These are phyloP conservation scores for Festucalex cinctus DNA, from an alignment of 2,113 vertebrate genomes.

Conservation along the genomic window DNA sequence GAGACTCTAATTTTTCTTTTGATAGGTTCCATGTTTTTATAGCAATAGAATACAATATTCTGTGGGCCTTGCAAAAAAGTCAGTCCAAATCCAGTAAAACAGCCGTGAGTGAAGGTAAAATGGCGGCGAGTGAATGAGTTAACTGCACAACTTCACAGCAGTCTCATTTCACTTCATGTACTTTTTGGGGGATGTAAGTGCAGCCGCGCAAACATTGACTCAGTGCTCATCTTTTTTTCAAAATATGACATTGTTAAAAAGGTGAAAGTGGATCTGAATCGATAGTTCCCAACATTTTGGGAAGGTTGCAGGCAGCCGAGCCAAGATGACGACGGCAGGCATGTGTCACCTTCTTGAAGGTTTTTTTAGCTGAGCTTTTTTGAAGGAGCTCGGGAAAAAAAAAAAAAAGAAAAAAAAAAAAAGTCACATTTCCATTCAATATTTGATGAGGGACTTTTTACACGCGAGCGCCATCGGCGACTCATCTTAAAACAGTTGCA, in stretches of 20 bases:
- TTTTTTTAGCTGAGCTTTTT: background rate
- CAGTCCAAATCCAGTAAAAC: too few relatives aligned
- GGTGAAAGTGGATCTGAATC: background rate
- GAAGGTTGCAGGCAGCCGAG: background rate
- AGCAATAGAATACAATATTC: too few relatives aligned
- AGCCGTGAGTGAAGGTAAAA: too few relatives aligned
- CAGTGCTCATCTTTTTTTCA: background rate
- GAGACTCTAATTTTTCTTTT: too few relatives aligned
- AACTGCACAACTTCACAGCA: too few relatives aligned
- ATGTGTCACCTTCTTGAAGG: background rate
- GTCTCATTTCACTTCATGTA: too few relatives aligned
- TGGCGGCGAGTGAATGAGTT: too few relatives aligned
- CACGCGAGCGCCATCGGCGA: background rate
- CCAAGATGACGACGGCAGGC: background rate
- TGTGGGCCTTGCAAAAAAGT: too few relatives aligned
- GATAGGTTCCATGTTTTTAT: too few relatives aligned
- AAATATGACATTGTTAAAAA: background rate
- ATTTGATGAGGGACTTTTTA: conserved; percentile 3
- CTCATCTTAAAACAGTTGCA: background rate
- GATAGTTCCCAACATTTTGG: background rate
- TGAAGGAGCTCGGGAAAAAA: background rate
- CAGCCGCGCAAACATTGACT: background rate
- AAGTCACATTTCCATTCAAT: background rate
- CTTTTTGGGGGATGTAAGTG: background rate
- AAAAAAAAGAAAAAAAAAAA: background rate